phyloP scores from a whole-genome alignment of 2,113 vertebrate species.

The Archocentrus centrarchus region DNA sequence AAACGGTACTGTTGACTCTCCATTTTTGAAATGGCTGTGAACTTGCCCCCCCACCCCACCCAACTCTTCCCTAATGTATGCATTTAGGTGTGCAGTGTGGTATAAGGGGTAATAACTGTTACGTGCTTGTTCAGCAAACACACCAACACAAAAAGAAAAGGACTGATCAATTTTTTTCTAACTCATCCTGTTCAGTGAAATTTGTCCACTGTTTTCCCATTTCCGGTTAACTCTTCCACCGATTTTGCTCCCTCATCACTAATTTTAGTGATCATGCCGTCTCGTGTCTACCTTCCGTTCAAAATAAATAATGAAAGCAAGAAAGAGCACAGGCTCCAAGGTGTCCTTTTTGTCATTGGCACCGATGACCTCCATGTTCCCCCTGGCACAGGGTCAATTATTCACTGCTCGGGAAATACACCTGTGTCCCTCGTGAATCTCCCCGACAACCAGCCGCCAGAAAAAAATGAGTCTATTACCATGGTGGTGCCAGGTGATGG shows the following conservation, averaged over 20 bases:
- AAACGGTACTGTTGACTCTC: conserved; percentile 22
- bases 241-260: not conserved
- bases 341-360: conserved; percentile 80
- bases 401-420: conserved; percentile 78
- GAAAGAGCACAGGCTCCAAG: conserved; percentile 33
- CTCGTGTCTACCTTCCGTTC: conserved; percentile 38
- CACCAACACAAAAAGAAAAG: conserved; percentile 3
- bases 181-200: conserved; percentile 1
- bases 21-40: conserved; percentile 19
- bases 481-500: conserved; percentile 80
- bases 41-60: not conserved
- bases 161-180: conserved; percentile 3
- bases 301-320: not conserved
- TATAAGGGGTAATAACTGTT: not conserved
- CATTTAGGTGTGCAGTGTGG: not conserved
- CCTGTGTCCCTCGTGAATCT: conserved; percentile 80
- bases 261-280: conserved; percentile 42
- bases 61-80: not conserved
- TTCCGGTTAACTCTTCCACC: not conserved
- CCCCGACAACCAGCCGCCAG: conserved; percentile 67
- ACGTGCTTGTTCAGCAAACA: conserved; percentile 14
- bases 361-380: conserved; percentile 64
- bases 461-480: conserved; percentile 81
- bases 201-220: not conserved
- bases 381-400: conserved; percentile 83